Evolutionary conservation across 1,140 invertebrate species (phyloP).

Genomic region (Drosophila santomea): DNA sequence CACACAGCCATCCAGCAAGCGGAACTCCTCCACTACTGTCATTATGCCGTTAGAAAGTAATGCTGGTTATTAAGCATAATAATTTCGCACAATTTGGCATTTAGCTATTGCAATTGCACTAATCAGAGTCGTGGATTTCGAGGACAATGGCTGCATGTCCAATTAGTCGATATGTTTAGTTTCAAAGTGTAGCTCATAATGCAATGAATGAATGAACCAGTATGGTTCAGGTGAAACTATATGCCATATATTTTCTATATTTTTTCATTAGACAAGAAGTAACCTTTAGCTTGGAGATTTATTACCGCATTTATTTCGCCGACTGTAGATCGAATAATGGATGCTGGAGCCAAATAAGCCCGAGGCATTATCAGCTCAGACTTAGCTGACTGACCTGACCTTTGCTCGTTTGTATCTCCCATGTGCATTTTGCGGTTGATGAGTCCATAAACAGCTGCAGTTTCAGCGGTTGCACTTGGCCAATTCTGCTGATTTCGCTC

Average conservation of each 20-base stretch:
- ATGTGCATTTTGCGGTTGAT: not conserved
- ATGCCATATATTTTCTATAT: no score
- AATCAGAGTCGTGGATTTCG: not conserved
- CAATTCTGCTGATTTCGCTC: constrained; percentile 1
- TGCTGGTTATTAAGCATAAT: constrained; percentile 19
- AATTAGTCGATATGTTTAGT: constrained; percentile 3
- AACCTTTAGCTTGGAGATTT: not conserved
- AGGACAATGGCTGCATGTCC: not conserved
- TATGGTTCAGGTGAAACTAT: no score
- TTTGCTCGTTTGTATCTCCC: not conserved
- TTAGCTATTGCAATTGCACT: constrained; percentile 11
- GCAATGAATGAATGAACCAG: no score
- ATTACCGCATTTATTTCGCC: not conserved
- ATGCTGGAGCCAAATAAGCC: not conserved
- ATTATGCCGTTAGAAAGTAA: not conserved
- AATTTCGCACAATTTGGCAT: constrained; percentile 12
- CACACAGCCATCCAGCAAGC: constrained; percentile 1
- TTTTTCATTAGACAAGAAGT: no score
- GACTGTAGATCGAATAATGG: not conserved
- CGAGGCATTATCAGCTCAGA: not conserved
- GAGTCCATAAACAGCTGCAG: constrained; percentile 15
- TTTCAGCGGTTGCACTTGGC: constrained; percentile 4
- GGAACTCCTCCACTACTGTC: constrained; percentile 14
- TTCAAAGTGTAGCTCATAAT: not conserved
- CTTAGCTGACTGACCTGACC: not conserved